Base-by-base conservation (phyloP, 2,113 vertebrate species). In the Tursiops truncatus region DNA sequence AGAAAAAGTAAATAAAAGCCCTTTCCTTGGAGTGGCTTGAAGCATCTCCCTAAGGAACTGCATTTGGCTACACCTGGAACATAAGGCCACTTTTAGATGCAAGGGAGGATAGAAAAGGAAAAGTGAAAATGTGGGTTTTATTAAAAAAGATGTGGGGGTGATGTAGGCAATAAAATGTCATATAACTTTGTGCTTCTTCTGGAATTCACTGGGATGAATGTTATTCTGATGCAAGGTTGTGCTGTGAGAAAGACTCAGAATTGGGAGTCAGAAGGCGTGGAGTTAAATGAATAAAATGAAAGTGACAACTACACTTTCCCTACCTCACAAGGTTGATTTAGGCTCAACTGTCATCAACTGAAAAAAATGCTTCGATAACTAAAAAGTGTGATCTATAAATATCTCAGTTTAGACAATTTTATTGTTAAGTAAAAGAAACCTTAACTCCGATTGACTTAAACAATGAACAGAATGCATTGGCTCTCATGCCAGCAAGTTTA, bases 231-330 rank as follows among this genome's bases (percentile, higher is more conserved):
- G 60, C 60, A 92, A n/a, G 21, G 31, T 83, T 21, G 20, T 77
- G 50, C 80, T 70, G 38, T 12, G 13, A 97, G n/a, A 95, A 91
- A 53, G 83, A 80, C 67, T 94, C 68, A 58, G 38, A 85, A 73
- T 10, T 73, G 28, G 31, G 47, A 62, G 20, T 93, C 13, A n/a
- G 41, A 84, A 80, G 41, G 83, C 38, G 25, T 26, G 26, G 31
- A 95, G 83, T 76, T 87, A 31, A 90, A n/a, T 28, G 53, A 70
- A 67, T 41, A 70, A 95, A 76, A 80, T 4, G 44, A 47, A 62
- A 1, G 31, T 68, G 76, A 87, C 50, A 67, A 14, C 3, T 56
- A 79, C 2, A 58, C 26, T 56, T 88, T 68, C 26, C 15, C 44
- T 70, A 62, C 38, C 28, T 68, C 31, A 28, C 36, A 82, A 44